A percentile compares a stretch with the other conserved stretches of the same genome.
Evolutionary conservation across 2,113 vertebrate genomes (phyloP).

Genomic region (Myrmophylax atrothorax): DNA sequence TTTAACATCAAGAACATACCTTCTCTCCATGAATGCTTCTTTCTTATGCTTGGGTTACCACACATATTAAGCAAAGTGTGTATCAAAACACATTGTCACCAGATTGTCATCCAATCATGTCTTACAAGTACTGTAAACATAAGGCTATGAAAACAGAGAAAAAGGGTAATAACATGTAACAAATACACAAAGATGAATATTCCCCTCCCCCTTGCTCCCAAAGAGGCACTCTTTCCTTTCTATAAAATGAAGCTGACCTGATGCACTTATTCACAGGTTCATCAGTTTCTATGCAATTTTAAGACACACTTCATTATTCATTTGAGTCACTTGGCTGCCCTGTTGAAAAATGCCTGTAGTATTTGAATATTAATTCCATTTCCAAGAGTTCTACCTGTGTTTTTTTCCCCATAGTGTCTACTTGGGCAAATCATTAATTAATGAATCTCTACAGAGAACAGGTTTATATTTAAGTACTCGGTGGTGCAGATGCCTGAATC

Average conservation of each 20-base stretch:
- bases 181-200: not conserved
- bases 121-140: not conserved
- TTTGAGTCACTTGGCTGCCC: conserved; percentile 54
- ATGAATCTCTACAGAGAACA: conserved; percentile 40
- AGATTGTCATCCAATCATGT: not conserved
- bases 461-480: conserved; percentile 50
- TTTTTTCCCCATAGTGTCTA: conserved; percentile 9
- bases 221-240: not conserved
- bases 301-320: conserved; percentile 60
- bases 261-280: not conserved
- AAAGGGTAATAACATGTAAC: not conserved
- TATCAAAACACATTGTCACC: not conserved
- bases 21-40: not conserved
- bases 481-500: not conserved
- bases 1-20: not conserved
- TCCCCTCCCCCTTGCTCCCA: not conserved
- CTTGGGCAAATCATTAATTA: conserved; percentile 44
- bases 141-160: not conserved
- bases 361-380: conserved; percentile 64
- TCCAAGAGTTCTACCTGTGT: conserved; percentile 41
- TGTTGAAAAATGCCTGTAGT: conserved; percentile 55
- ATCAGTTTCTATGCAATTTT: not conserved
- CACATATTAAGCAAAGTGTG: not conserved
- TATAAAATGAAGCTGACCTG: not conserved
- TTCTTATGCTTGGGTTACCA: not conserved